Conservation (phyloP, 1,140 invertebrate species). For the Chrysopa pallens region DNA sequence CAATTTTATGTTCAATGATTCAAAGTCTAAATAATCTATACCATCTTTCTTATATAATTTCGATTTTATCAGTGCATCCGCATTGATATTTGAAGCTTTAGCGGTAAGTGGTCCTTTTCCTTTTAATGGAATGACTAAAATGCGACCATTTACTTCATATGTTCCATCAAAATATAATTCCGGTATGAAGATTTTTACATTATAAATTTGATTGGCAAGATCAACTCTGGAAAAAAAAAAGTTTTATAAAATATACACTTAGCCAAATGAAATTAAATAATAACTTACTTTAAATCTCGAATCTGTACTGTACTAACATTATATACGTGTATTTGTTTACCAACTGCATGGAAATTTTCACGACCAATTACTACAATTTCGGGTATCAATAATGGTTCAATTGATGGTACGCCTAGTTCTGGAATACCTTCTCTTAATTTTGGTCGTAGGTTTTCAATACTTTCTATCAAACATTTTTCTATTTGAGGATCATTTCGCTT, state of each 20-base stretch:
- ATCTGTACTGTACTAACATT: conserved; percentile 30
- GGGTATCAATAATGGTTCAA: conserved; percentile 38
- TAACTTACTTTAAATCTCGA: conserved; percentile 25
- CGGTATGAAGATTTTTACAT: conserved; percentile 21
- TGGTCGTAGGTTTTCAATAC: conserved; percentile 29
- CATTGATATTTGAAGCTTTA: conserved; percentile 31
- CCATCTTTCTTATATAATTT: conserved; percentile 30
- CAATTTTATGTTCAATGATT: conserved; percentile 35
- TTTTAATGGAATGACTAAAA: conserved; percentile 20
- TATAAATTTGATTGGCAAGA: conserved; percentile 22
- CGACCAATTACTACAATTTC: conserved; percentile 17
- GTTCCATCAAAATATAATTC: conserved; percentile 24
- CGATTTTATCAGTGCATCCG: conserved; percentile 35
- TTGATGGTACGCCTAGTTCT: conserved; percentile 37
- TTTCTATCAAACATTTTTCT: conserved; percentile 32
- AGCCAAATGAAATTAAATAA: too few species aligned
- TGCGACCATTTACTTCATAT: conserved; percentile 31
- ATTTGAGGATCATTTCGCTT: conserved; percentile 37
- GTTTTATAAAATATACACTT: too few species aligned
- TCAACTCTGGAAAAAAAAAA: conserved; percentile 24
- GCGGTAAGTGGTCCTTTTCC: conserved; percentile 11
- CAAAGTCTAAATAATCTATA: conserved; percentile 34
- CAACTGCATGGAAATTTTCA: conserved; percentile 30
- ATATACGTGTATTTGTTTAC: conserved; percentile 32
- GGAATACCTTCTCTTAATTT: conserved; percentile 35